Conservation (phyloP, 92 coral and sea anemone species). For the Nematostella vectensis region DNA sequence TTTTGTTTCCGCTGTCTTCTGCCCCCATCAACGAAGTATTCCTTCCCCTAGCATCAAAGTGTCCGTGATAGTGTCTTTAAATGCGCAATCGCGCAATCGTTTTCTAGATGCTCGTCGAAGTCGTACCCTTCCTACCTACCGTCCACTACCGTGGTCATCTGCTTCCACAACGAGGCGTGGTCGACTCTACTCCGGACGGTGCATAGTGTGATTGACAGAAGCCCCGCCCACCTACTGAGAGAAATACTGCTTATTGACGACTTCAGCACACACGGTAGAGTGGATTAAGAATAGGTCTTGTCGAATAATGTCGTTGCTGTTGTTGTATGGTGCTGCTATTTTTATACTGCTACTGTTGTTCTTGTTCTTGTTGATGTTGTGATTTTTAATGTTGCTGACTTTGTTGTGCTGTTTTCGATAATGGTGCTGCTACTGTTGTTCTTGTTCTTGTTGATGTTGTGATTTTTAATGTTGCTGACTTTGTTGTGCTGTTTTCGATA, state of each 20-base stretch:
- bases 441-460: not conserved
- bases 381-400: not conserved
- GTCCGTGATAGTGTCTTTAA: too few species aligned
- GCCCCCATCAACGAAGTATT: too few species aligned
- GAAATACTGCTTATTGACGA: constrained; percentile 75
- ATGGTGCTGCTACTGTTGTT: not conserved
- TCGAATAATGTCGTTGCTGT: not conserved
- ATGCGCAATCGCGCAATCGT: too few species aligned
- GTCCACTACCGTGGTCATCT: constrained; percentile 60
- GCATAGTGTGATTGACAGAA: constrained; percentile 69
- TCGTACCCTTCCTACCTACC: constrained; percentile 58
- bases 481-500: not conserved
- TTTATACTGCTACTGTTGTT: not conserved
- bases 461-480: too few species aligned
- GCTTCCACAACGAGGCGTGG: constrained; percentile 89
- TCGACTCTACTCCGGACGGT: constrained; percentile 76
- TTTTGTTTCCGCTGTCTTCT: too few species aligned
- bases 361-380: not conserved
- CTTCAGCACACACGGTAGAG: constrained; percentile 68
- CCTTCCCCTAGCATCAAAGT: too few species aligned
- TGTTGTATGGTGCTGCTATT: not conserved
- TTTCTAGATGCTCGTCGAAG: constrained; percentile 52
- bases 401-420: not conserved
- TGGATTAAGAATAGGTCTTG: not conserved
- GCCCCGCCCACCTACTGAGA: constrained; percentile 56